A percentile compares a stretch with the other conserved stretches of the same genome.
Conservation (phyloP, 2,888 invertebrate species). For the Drosophila demipolita region DNA sequence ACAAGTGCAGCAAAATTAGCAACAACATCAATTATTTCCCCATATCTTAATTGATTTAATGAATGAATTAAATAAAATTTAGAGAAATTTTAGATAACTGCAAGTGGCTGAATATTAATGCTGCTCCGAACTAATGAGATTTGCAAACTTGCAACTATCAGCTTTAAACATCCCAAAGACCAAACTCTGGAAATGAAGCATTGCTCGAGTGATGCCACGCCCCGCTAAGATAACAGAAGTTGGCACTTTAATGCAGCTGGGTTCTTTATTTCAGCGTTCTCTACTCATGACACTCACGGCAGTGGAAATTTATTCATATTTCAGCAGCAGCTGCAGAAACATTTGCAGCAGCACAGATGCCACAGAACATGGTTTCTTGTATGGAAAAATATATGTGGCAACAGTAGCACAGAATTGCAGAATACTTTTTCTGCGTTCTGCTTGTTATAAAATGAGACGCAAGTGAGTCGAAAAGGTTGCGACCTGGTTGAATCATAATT, state of each 20-base stretch:
- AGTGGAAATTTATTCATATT: constrained; percentile 68
- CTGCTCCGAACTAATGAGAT: constrained; percentile 19
- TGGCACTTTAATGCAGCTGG: constrained; percentile 45
- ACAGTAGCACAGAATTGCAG: constrained; percentile 30
- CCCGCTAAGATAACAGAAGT: constrained; percentile 20
- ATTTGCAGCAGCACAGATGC: constrained; percentile 12
- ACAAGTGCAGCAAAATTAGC: neutral
- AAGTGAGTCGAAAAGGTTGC: constrained; percentile 34
- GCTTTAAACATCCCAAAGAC: neutral
- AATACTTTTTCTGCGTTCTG: constrained; percentile 45
- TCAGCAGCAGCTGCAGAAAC: constrained; percentile 25
- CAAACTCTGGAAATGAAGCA: neutral
- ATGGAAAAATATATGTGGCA: constrained; percentile 6
- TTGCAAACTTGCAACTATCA: neutral
- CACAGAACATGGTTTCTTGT: constrained; percentile 1
- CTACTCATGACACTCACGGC: constrained; percentile 11
- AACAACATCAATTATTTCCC: neutral
- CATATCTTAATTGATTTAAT: constrained; percentile 15
- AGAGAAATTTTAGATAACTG: constrained; percentile 25
- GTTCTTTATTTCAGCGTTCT: constrained; percentile 16
- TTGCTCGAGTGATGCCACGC: neutral
- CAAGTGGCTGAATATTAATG: constrained; percentile 28
- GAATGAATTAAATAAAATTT: constrained; percentile 23
- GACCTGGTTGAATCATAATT: constrained; percentile 58
- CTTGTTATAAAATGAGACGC: neutral